Evolutionary conservation across 2,888 invertebrate genomes (phyloP), one percentile per base, ranked within the genome.

Genomic region (Harpalus rubripes): DNA sequence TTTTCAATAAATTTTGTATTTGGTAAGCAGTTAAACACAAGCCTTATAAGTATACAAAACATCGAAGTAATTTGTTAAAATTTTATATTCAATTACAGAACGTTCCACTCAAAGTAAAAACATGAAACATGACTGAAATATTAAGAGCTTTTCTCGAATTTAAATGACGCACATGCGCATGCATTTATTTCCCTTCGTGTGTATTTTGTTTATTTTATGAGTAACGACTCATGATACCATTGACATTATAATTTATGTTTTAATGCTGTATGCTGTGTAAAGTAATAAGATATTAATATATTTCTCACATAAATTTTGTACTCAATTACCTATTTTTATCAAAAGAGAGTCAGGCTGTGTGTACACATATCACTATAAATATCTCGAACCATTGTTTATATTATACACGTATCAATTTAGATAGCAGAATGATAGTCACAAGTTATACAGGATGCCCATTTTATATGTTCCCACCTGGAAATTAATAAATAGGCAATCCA

Each of bases 221-320:
- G 22, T 63, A 22, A 63, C 22, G 61, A 63, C 61, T 63, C 32
- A 5, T 63, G 15, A 59, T 63, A 63, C 22, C 61, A 22, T 63
- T 63, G 61, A 63, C 22, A 63, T 63, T 63, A 63, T 22, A 63
- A 63, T 63, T 18, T 63, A 63, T 59, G n/a, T 59, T 59, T 59
- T 59, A 16, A 15, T 59, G 32, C 32, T 63, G 18, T 8, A 15
- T 59, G 32, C 32, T 63, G 18, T 8, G 12, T 63, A 7, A 16
- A 22, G 18, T 63, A 22, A 63, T 22, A 22, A 63, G 26, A 63
- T 22, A 63, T 18, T 63, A 22, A 63, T 63, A 63, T 18, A 63
- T 22, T 22, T 18, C 7, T 7, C 22, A 32, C 32, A 22, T 63
- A 63, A 7, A 63, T 22, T 63, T 63, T 22, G 8, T 63, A 63